Base-by-base conservation (phyloP, 2,797 vertebrate species). In the Lacerta bilineata region DNA sequence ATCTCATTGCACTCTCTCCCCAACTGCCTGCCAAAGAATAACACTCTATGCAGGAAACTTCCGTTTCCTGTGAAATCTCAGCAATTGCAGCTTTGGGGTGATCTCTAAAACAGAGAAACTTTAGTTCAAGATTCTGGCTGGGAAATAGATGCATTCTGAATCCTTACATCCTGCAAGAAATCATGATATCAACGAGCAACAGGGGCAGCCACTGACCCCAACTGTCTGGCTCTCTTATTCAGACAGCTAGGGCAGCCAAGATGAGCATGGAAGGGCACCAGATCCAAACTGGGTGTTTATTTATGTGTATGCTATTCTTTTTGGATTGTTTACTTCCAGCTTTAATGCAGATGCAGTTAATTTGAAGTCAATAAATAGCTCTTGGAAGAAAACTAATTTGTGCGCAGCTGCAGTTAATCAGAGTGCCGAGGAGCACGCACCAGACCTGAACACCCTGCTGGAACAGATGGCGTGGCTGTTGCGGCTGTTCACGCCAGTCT, bases 311-410 rank as follows among this genome's bases (percentile, higher is more conserved):
- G 74, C 75, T 90, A 23, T 59, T 91, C 90, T 87, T 95, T 92
- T 64, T 43, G n/a, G 72, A 88, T 89, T 88, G 90, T 92, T 94
- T 95, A 80, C 87, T 95, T 93, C 78, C 91, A 87, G 84, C 78
- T 91, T 93, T 91, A 91, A 92, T 93, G 93, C 94, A 92, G 90
- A 69, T 78, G 80, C 0, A 10, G 88, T 91, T 94, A 93, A 96
- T 93, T 92, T 93, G 90, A 95, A 91, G 90, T 85, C 85, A 77
- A 95, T 94, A 95, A 95, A 95, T 90, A 94, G 89, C 90, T 94
- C 93, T 93, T 90, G 87, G 93, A 95, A 93, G 93, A 95, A 94
- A 94, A 85, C 85, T 84, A 90, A 95, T 95, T 94, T 95, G 88
- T 88, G 88, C 85, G 88, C 90, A 96, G 92, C 92, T 95, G 90